These are phyloP conservation scores for Mycetomoellerius zeteki DNA, from an alignment of 1,140 invertebrate genomes.

Conservation along the genomic window DNA sequence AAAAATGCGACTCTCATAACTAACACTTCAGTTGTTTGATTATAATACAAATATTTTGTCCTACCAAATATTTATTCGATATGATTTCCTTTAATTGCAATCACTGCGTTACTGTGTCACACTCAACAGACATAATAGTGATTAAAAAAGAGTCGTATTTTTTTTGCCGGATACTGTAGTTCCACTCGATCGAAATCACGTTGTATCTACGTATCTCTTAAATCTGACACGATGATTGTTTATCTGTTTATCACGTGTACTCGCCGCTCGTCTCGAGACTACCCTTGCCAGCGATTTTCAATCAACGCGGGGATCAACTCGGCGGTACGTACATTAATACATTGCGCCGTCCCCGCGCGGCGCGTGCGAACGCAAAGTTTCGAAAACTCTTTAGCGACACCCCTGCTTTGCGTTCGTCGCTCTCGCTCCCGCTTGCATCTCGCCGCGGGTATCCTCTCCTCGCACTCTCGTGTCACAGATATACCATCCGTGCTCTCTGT, in stretches of 20 bases:
- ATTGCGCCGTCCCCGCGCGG: not conserved
- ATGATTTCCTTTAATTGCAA: too few relatives aligned
- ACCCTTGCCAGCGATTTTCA: not conserved
- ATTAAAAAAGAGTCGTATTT: too few relatives aligned
- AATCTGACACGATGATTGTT: not conserved
- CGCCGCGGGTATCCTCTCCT: constrained; percentile 49
- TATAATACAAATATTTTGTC: too few relatives aligned
- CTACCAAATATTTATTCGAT: too few relatives aligned
- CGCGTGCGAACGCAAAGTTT: constrained; percentile 46
- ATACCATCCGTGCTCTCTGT: constrained; percentile 22
- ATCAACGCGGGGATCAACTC: not conserved
- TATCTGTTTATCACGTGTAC: too few relatives aligned
- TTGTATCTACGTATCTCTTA: not conserved
- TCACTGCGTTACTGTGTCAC: too few relatives aligned
- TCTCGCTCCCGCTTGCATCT: constrained; percentile 23
- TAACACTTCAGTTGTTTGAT: too few relatives aligned
- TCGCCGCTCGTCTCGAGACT: not conserved
- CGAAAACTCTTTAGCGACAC: constrained; percentile 77
- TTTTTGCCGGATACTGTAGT: too few relatives aligned
- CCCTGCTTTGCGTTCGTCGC: constrained; percentile 56
- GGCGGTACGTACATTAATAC: too few relatives aligned
- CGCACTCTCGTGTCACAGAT: constrained; percentile 62
- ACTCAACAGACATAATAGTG: too few relatives aligned
- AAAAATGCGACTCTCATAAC: too few relatives aligned
- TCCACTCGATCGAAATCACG: not conserved